Conservation (phyloP, 2,113 vertebrate genomes). For the Okapia johnstoni region DNA sequence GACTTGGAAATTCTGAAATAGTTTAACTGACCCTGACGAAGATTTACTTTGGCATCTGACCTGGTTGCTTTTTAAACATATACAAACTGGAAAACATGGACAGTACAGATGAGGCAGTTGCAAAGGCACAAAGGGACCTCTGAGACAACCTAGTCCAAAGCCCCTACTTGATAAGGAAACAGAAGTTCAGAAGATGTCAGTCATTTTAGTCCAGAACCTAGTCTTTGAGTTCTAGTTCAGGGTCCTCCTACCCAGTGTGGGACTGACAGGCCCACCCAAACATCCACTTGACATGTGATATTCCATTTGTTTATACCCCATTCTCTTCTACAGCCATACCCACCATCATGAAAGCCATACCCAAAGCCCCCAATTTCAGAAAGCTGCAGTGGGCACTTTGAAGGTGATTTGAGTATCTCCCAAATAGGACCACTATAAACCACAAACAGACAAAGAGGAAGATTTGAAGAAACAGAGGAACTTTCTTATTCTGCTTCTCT, state of each 20-base stretch:
- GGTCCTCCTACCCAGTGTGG: too few species aligned
- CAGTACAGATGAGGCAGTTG: neutral
- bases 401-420: neutral
- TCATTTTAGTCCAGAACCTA: neutral
- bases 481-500: neutral
- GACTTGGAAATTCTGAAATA: neutral
- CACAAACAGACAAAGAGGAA: neutral
- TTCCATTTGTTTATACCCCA: conserved; percentile 68
- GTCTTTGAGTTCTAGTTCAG: neutral
- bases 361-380: neutral
- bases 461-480: neutral
- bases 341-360: neutral
- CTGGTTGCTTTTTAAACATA: neutral
- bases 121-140: neutral
- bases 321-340: conserved; percentile 71
- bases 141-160: neutral
- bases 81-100: neutral
- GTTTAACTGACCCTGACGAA: neutral
- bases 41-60: neutral
- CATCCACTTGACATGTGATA: conserved; percentile 76
- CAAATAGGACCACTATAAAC: neutral
- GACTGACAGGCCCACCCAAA: neutral
- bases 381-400: neutral
- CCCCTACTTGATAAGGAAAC: neutral
- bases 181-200: neutral